Conservation (phyloP, 2,888 invertebrate genomes). For the Meloe dianella region DNA sequence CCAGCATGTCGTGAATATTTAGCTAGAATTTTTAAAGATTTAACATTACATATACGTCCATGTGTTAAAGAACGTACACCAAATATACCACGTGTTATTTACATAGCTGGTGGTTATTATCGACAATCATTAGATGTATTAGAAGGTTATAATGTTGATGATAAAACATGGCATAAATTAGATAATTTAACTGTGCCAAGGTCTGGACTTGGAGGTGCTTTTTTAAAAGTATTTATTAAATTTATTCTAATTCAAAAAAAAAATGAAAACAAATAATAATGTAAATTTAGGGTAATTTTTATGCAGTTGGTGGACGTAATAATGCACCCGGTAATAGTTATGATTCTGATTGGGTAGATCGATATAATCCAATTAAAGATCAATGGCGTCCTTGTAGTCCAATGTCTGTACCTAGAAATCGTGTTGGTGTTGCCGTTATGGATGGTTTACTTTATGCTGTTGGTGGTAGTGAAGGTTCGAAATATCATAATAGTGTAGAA, state of each 20-base stretch:
- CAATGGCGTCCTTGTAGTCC: conserved; percentile 87
- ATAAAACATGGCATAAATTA: conserved; percentile 82
- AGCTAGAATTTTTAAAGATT: conserved; percentile 87
- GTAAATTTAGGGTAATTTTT: conserved; percentile 74
- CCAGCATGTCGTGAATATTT: conserved; percentile 90
- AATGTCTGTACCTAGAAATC: conserved; percentile 86
- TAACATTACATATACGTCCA: conserved; percentile 86
- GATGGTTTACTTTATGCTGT: conserved; percentile 90
- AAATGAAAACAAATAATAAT: not conserved
- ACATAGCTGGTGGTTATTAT: conserved; percentile 89
- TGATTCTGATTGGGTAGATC: conserved; percentile 88
- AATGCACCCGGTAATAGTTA: conserved; percentile 88
- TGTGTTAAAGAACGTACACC: conserved; percentile 86
- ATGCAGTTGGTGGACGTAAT: conserved; percentile 91
- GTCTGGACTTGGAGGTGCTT: conserved; percentile 86
- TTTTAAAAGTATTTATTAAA: conserved; percentile 67
- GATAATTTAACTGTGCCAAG: conserved; percentile 86
- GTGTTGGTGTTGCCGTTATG: conserved; percentile 94
- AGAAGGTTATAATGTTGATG: conserved; percentile 88
- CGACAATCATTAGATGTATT: conserved; percentile 84
- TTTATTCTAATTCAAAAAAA: not conserved
- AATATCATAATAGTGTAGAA: conserved; percentile 88
- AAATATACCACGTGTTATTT: conserved; percentile 87
- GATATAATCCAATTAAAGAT: conserved; percentile 85
- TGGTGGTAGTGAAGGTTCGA: conserved; percentile 86